Evolutionary conservation across 2,888 invertebrate species (phyloP).

Genomic region (Chironomus tentans): DNA sequence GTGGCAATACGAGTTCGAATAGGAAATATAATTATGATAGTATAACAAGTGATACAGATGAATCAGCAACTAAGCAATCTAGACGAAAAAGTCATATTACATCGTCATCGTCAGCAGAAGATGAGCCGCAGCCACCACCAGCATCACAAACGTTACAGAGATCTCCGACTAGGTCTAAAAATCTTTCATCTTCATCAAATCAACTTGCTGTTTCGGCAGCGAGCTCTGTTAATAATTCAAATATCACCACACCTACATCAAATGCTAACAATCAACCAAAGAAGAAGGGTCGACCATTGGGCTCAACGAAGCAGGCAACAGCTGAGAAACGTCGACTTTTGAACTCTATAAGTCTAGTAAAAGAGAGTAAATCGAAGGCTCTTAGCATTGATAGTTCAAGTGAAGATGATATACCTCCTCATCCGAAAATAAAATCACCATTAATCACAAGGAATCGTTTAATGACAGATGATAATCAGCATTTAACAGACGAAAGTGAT

Average conservation of each 20-base stretch:
- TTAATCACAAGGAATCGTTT: constrained; percentile 48
- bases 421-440: constrained; percentile 8
- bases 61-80: constrained; percentile 34
- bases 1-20: background rate
- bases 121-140: constrained; percentile 18
- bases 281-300: constrained; percentile 43
- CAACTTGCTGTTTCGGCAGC: no score
- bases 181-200: background rate
- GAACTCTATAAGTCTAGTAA: constrained; percentile 1
- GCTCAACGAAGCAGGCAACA: constrained; percentile 23
- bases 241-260: constrained; percentile 28
- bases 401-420: constrained; percentile 46
- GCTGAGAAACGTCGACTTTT: constrained; percentile 29
- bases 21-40: constrained; percentile 18
- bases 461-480: constrained; percentile 57
- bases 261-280: constrained; percentile 38
- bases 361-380: background rate
- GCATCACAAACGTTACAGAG: background rate
- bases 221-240: background rate
- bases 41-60: constrained; percentile 44
- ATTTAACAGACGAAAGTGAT: constrained; percentile 60
- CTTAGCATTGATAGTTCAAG: constrained; percentile 50
- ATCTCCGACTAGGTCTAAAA: background rate
- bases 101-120: constrained; percentile 7
- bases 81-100: constrained; percentile 35